phyloP scores from a whole-genome alignment of 2,113 vertebrate species.

The Dromiciops gliroides region DNA sequence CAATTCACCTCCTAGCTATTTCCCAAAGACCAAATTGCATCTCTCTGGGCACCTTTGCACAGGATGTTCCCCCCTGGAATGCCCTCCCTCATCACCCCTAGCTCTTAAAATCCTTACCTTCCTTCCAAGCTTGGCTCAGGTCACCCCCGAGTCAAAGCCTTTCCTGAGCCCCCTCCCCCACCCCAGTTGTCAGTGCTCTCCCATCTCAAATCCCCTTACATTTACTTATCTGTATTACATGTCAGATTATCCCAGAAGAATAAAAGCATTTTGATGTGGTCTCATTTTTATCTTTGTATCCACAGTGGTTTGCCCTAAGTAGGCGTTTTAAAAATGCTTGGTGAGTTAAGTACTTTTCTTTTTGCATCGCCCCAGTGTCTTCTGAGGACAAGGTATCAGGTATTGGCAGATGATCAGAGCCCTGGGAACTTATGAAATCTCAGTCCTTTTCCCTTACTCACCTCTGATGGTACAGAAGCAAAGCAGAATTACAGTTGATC shows the following conservation, averaged over 20 bases:
- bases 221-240: neutral
- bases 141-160: neutral
- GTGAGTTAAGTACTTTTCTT: neutral
- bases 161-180: neutral
- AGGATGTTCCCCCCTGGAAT: neutral
- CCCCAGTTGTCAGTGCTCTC: neutral
- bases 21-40: neutral
- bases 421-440: neutral
- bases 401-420: neutral
- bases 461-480: neutral
- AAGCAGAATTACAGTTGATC: neutral
- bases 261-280: neutral
- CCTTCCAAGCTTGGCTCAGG: neutral
- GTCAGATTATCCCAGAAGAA: neutral
- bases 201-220: neutral
- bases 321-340: neutral
- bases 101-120: neutral
- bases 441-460: neutral
- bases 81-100: neutral
- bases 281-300: neutral
- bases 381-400: neutral
- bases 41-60: neutral
- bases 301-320: neutral
- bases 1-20: neutral
- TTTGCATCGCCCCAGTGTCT: neutral